Percentiles rank a stretch among this genome's conserved stretches.
Conservation (phyloP, 2,797 vertebrate genomes). For the Sparidentex hasta region DNA sequence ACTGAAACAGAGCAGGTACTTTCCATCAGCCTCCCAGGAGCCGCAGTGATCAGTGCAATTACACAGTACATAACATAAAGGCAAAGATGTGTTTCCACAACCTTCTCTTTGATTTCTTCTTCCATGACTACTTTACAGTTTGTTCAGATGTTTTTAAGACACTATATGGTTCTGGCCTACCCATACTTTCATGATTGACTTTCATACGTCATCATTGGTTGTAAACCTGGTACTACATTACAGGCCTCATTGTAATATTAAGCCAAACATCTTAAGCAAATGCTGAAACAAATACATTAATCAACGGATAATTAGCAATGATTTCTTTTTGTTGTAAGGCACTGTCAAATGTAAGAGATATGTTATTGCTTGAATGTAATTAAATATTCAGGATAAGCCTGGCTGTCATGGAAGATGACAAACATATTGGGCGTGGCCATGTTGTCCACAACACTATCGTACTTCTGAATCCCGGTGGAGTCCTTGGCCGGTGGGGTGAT, state of each 20-base stretch:
- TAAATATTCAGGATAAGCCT: slow-evolving; percentile 93
- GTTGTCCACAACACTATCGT: slow-evolving; percentile 88
- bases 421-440: slow-evolving; percentile 75
- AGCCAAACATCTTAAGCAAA: neutral
- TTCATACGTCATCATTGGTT: neutral
- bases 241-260: neutral
- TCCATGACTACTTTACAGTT: neutral
- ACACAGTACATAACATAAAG: neutral
- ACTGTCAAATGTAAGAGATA: neutral
- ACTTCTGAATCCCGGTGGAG: slow-evolving; percentile 63
- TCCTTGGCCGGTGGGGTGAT: slow-evolving; percentile 84
- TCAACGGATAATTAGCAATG: neutral
- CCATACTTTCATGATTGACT: neutral
- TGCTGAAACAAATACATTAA: neutral
- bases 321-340: neutral
- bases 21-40: neutral
- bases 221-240: neutral
- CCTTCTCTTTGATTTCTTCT: neutral
- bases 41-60: neutral
- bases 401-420: slow-evolving; percentile 90
- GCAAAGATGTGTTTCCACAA: neutral
- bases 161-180: neutral
- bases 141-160: slow-evolving; percentile 17
- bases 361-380: slow-evolving; percentile 87
- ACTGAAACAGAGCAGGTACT: neutral